Evolutionary conservation across 2,888 invertebrate genomes (phyloP), one percentile per base, ranked within the genome.

Genomic region (Folsomia candida): DNA sequence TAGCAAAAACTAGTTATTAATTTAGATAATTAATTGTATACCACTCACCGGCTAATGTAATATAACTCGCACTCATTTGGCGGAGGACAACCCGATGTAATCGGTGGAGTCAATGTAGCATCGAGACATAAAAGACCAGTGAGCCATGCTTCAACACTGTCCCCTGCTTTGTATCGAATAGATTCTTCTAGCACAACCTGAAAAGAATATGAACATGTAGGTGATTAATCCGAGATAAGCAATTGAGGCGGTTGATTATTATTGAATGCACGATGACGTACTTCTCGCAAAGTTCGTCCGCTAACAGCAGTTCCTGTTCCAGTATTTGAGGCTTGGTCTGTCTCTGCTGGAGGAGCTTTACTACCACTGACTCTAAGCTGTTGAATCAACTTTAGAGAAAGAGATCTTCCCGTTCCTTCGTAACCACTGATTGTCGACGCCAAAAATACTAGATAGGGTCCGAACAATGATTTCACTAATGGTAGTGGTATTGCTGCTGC

Each of bases 341-440:
- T 81, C n/a, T 81, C 81, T 22, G 81, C 81, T 78, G 85, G 26
- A 22, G 60, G 70, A 1, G 6, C 37, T 9, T 14, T 14, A 37
- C 37, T 37, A 37, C 37, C 37, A 57, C 74, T 74, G 27, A 86
- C 84, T 71, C 92, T 83, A 67, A 99, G 85, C 82, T 98, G 94
- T 65, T 95, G 91, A 68, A 99, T 88, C 24, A 99, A 86, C 84
- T 99, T 99, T 68, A 99, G 85, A 0, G 97, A 96, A 25, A 99
- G 85, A 0, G 97, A 97, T 11, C 99, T 86, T 0, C 99, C 99
- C 0, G 99, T 99, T 67, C 99, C 98, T 85, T 98, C 98, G 83
- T 98, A 98, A 0, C 99, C 99, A 81, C 97, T 94, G 57, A 98
- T 93, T 0, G 99, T 99, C 0, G 98, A 99, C 0, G 99, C 91